These are phyloP conservation scores for Acanthosepion esculentum DNA, from an alignment of 2,888 invertebrate species.

Conservation along the genomic window DNA sequence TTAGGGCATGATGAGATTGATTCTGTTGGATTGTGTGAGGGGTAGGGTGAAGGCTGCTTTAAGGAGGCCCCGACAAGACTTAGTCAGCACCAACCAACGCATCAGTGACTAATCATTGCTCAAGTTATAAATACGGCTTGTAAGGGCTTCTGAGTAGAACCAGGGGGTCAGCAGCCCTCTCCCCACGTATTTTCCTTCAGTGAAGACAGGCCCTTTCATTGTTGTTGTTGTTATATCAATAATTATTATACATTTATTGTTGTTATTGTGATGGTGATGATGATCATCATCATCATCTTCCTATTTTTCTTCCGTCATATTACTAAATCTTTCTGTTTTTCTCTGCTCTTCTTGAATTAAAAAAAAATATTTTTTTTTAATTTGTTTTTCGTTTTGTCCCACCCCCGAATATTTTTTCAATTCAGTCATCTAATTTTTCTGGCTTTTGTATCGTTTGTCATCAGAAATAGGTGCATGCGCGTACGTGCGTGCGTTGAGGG, in stretches of 20 bases:
- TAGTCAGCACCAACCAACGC: conserved; percentile 8
- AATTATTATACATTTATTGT: no score
- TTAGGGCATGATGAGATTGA: background rate
- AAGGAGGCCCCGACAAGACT: conserved; percentile 15
- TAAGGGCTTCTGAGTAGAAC: background rate
- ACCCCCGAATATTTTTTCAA: background rate
- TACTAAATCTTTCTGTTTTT: background rate
- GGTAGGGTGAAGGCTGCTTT: background rate
- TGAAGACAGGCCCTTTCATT: background rate
- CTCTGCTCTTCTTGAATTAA: background rate
- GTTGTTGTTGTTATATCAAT: background rate
- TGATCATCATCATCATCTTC: background rate
- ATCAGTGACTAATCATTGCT: background rate
- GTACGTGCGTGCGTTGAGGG: background rate
- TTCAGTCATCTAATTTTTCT: conserved; percentile 20
- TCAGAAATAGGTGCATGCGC: conserved; percentile 2
- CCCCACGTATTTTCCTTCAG: background rate
- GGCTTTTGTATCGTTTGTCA: conserved; percentile 16
- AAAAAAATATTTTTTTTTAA: background rate
- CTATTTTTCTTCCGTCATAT: background rate
- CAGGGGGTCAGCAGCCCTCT: background rate
- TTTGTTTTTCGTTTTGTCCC: background rate
- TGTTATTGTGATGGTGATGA: no score
- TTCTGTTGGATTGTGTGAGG: background rate
- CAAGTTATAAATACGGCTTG: conserved; percentile 33